Base-by-base conservation (phyloP, 1,140 invertebrate species). In the Zaprionus camerounensis region DNA sequence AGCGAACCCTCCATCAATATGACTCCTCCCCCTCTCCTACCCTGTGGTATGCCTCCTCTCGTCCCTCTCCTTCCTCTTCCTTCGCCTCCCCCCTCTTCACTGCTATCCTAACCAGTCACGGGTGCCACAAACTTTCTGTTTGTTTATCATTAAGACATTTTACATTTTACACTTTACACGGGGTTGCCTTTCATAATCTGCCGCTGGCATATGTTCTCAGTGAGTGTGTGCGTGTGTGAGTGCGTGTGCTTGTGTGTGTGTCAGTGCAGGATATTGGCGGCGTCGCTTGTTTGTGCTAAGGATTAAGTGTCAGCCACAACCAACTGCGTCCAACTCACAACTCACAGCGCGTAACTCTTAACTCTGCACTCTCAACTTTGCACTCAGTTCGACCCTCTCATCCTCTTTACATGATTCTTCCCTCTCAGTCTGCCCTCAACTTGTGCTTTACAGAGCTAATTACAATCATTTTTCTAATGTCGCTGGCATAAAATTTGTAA, bases 141-240 rank as follows among this genome's bases (percentile, higher is more conserved):
- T 88, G 84, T 88, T 88, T 88, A 88, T 88, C 84, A 88, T 88
- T 88, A 88, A 88, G 84, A 88, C 84, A 88, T 88, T 87, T 87
- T 87, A 88, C 83, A 83, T 70, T 87, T 80, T 82, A 78, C 80
- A 85, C 82, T 73, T 68, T 73, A 68, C 71, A 75, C 62, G 63
- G 70, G 78, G 84, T 84, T 83, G 78, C 85, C 84, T 80, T 73
- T 88, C 73, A 87, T 88, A 87, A 87, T 88, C 84, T 84, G 71
- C 81, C 38, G 63, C 58, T 71, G 75, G 77, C 82, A 81, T 81
- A 85, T 86, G 82, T 84, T 66, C 65, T 65, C 59, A 22, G 26
- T 28, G 24, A 20, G 36, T 20, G 22, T 38, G 46, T 38, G 58
- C 28, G 57, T 53, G 44, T 20, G 26, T 24, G 17, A n/a, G 24